Evolutionary conservation across 2,888 invertebrate genomes (phyloP).

Genomic region (Lottia gigantea): DNA sequence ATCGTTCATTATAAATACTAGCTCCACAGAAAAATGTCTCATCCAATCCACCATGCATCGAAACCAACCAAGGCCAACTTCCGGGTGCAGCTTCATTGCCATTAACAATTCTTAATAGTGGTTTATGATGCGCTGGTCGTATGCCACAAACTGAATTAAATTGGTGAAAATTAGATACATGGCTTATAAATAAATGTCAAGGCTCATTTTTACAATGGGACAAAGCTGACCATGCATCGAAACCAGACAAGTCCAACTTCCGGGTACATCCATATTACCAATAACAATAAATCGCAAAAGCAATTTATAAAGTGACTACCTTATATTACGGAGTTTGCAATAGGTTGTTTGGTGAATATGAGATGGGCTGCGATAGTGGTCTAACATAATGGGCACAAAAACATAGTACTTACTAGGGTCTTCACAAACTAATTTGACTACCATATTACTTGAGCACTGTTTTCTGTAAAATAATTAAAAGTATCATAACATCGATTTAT

Average conservation of each 20-base stretch:
- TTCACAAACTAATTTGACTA: conserved; percentile 36
- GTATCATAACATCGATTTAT: not conserved
- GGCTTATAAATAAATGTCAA: too few relatives aligned
- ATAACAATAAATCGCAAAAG: conserved; percentile 59
- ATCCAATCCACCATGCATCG: conserved; percentile 60
- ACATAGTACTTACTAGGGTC: conserved; percentile 34
- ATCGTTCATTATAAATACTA: conserved; percentile 45
- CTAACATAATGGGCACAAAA: too few relatives aligned
- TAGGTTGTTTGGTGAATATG: too few relatives aligned
- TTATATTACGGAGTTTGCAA: too few relatives aligned
- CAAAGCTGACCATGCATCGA: conserved; percentile 53
- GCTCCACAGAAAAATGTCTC: conserved; percentile 57
- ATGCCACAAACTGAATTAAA: conserved; percentile 48
- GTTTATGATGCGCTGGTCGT: conserved; percentile 48
- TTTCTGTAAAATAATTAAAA: not conserved
- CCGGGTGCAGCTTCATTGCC: conserved; percentile 63
- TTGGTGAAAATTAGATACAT: not conserved
- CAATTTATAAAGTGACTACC: too few relatives aligned
- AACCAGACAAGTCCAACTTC: conserved; percentile 65
- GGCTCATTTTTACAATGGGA: too few relatives aligned
- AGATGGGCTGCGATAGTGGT: too few relatives aligned
- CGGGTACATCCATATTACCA: conserved; percentile 61
- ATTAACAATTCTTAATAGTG: conserved; percentile 58
- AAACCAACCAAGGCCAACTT: conserved; percentile 65
- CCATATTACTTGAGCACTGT: conserved; percentile 30